These are phyloP conservation scores for Lutjanus campechanus DNA, from an alignment of 2,797 vertebrate species.

Conservation along the genomic window DNA sequence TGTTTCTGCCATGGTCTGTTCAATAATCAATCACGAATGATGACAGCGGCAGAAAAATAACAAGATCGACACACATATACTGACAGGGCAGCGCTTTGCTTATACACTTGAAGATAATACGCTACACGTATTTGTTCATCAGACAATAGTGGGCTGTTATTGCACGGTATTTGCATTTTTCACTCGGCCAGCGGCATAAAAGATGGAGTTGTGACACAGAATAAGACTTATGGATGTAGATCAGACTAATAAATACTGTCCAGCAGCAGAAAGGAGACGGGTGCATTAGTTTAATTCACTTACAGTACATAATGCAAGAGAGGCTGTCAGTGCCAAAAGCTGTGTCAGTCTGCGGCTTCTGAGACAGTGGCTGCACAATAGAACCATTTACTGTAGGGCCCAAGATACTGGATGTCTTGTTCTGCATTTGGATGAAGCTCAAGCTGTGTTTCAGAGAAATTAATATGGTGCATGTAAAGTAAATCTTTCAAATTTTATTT, in stretches of 20 bases:
- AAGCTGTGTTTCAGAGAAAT: conserved; percentile 42
- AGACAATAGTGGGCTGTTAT: conserved; percentile 45
- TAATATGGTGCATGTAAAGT: conserved; percentile 15
- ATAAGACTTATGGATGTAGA: conserved; percentile 73
- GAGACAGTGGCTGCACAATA: conserved; percentile 44
- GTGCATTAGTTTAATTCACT: conserved; percentile 84
- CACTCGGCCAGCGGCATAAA: conserved; percentile 59
- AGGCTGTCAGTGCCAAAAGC: conserved; percentile 70
- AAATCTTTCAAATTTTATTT: conserved; percentile 30
- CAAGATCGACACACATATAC: conserved; percentile 22
- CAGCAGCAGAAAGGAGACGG: conserved; percentile 71
- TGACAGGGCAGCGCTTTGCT: conserved; percentile 18
- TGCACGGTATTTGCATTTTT: conserved; percentile 53
- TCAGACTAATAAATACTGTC: conserved; percentile 79
- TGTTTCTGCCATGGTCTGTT: background rate
- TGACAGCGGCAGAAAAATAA: conserved; percentile 11
- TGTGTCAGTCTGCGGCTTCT: conserved; percentile 60
- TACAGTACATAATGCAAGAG: conserved; percentile 68
- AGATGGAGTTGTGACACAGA: conserved; percentile 68
- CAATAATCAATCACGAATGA: conserved; percentile 29
- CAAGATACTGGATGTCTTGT: conserved; percentile 33
- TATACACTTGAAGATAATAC: conserved; percentile 32
- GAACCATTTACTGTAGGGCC: conserved; percentile 14
- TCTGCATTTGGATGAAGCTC: conserved; percentile 41
- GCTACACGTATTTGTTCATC: conserved; percentile 55